Base-by-base conservation (phyloP, 2,113 vertebrate species). In the Salvelinus sp. region DNA sequence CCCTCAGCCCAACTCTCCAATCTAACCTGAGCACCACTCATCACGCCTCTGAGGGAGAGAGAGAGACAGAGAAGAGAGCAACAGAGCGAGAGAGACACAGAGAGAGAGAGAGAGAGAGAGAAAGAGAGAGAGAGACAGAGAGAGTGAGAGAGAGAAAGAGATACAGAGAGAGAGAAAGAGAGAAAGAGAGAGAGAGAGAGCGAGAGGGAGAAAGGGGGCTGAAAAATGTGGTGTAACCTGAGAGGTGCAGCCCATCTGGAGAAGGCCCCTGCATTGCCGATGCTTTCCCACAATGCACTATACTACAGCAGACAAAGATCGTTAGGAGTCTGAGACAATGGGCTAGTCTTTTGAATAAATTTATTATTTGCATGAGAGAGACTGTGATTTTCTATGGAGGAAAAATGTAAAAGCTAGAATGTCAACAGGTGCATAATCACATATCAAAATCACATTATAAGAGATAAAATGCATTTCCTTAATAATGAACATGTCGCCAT, bases 251-350 rank as follows among this genome's bases (percentile, higher is more conserved):
- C 85, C 92, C 91, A 94, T 93, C 92, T 93, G 91, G 90, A 91
- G 91, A 89, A 90, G 90, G 89, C 20, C 88, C 85, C 81, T 6
- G 82, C 89, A 88, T 85, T 84, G 88, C 92, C 86, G 82, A 62
- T 86, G 88, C 87, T 91, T 82, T 93, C 91, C 92, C 93, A 93
- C 92, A 93, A 90, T 91, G 91, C 91, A 91, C 89, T 92, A 82
- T 90, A 90, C 85, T 86, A 88, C 83, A 84, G 87, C 84, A 84
- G 88, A 88, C 82, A 82, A 82, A 85, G 85, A 89, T 91, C 86
- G 77, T 90, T 91, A 87, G 69, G 76, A 87, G 79, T 81, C 75
- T 68, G 82, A 88, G 82, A 85, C 88, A 89, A 87, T 69, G 76
- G 75, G 76, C 79, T 33, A n/a, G 72, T 80, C 80, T 85, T 83